Conservation (phyloP, 1,140 invertebrate genomes). For the Sesamia nonagrioides region DNA sequence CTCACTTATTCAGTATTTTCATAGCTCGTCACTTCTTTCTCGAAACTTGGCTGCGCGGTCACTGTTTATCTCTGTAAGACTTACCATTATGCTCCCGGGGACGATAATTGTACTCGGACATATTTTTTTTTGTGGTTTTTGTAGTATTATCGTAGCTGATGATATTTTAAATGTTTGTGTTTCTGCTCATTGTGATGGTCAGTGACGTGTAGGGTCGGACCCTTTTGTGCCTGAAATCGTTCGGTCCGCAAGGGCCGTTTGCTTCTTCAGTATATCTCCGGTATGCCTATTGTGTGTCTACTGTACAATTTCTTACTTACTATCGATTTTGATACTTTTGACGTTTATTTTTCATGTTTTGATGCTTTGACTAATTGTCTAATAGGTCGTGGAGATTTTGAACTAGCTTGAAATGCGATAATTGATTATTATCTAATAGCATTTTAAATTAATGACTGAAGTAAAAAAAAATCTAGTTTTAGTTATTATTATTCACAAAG, state of each 20-base stretch:
- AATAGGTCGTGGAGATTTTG: no score
- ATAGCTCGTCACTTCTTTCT: slow-evolving; percentile 56
- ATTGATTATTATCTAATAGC: background rate
- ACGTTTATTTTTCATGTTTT: slow-evolving; percentile 48
- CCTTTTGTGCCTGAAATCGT: slow-evolving; percentile 70
- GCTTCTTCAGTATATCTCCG: slow-evolving; percentile 64
- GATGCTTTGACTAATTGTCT: no score
- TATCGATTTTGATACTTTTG: slow-evolving; percentile 64
- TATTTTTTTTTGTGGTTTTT: slow-evolving; percentile 65
- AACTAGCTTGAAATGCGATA: background rate
- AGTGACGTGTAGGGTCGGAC: slow-evolving; percentile 72
- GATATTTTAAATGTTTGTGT: slow-evolving; percentile 84
- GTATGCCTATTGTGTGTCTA: slow-evolving; percentile 55
- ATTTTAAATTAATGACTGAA: background rate
- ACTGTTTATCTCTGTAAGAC: slow-evolving; percentile 73
- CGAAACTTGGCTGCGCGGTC: slow-evolving; percentile 60
- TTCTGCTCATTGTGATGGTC: slow-evolving; percentile 78
- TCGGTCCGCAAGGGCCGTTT: slow-evolving; percentile 62
- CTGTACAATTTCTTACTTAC: background rate
- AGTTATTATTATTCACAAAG: background rate
- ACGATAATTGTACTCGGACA: slow-evolving; percentile 71
- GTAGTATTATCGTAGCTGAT: slow-evolving; percentile 69
- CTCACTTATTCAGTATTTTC: slow-evolving; percentile 53
- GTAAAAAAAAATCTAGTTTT: background rate
- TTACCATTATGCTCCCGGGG: slow-evolving; percentile 68